A percentile compares a stretch with the other conserved stretches of the same genome.
Evolutionary conservation across 2,888 invertebrate genomes (phyloP).

Genomic region (Lydus trimaculatus): DNA sequence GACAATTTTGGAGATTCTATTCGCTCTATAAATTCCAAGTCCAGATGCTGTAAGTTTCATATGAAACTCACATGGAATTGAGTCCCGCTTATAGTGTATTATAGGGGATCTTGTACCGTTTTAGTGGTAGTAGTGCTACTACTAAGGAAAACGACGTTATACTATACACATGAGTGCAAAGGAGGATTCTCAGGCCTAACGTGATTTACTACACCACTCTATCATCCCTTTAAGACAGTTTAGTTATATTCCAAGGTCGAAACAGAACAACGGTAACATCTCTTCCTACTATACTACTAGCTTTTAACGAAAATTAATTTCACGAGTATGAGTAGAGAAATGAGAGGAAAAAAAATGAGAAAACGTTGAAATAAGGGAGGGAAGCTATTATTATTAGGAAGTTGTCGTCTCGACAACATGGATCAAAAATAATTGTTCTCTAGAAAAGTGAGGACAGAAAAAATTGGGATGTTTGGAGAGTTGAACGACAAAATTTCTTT

Average conservation of each 20-base stretch:
- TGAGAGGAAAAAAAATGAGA: background rate
- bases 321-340: background rate
- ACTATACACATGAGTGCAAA: conserved; percentile 24
- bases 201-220: conserved; percentile 53
- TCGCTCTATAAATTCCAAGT: conserved; percentile 16
- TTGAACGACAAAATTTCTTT: background rate
- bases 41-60: conserved; percentile 29
- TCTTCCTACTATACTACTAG: conserved; percentile 12
- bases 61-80: conserved; percentile 28
- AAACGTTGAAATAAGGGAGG: background rate
- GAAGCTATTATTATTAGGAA: background rate
- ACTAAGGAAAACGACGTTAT: conserved; percentile 12
- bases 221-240: conserved; percentile 51
- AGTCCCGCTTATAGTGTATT: conserved; percentile 29
- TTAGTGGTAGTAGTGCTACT: conserved; percentile 14
- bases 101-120: conserved; percentile 16
- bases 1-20: background rate
- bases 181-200: conserved; percentile 38
- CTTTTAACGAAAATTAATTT: conserved; percentile 32
- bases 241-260: conserved; percentile 39
- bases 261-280: conserved; percentile 16
- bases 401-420: conserved; percentile 3
- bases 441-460: background rate
- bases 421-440: conserved; percentile 5
- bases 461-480: background rate